Evolutionary conservation across 2,797 vertebrate genomes (phyloP), one percentile per base, ranked within the genome.

Genomic region (Eulemur coronatus): DNA sequence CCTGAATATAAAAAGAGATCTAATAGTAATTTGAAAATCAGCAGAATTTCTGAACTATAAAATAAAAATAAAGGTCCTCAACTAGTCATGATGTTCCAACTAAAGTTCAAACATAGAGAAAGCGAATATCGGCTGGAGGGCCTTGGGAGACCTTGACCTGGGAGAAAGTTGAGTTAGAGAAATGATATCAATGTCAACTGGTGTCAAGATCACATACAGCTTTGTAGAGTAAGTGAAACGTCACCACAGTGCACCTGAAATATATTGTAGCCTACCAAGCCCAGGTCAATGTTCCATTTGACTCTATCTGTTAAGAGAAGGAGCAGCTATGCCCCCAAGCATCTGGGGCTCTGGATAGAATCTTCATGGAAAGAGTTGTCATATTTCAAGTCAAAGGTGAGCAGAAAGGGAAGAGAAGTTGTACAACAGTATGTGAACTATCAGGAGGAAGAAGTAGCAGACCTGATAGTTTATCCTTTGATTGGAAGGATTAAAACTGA

Each of bases 1-100:
- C 46, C 69, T 70, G 38, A 85, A 20, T 84, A 38, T 63, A 55
- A 95, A 84, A 88, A 52, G 24, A 69, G 20, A 86, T 35, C 61
- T 84, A n/a, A n/a, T 18, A 85, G n/a, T 76, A 80, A 55, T 93
- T 41, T 65, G 20, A 84, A 95, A 80, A 72, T 73, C 57, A 92
- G 46, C 22, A 94, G 55, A n/a, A 57, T 57, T 57, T 86, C 59
- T 79, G 15, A 84, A 92, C 33, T 72, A 30, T 61, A 78, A 48
- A 91, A 90, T 38, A 79, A 80, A 63, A 89, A 15, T 81, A 81
- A 81, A 81, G 30, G 17, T 11, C 14, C 30, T 86, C 38, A 80
- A 46, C 7, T 52, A 52, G 61, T 26, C 65, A 80, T 87, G 38
- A 76, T 76, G 15, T 86, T 86, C 7, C 43, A 75, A 30, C 17